phyloP scores from a whole-genome alignment of 2,888 invertebrate species.

The Yponomeuta evonymella region DNA sequence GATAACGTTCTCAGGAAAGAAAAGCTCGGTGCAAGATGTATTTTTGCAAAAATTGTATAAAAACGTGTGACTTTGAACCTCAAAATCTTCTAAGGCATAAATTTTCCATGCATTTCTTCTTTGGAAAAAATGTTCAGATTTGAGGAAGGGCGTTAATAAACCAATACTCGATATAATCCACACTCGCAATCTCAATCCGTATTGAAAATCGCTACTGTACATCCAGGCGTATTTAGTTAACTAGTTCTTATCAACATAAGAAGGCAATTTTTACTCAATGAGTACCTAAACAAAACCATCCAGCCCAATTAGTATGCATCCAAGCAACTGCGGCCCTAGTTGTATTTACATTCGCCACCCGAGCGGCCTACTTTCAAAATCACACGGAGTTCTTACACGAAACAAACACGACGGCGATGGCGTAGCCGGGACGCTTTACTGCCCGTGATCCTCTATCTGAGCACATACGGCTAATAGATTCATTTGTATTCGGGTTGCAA shows the following conservation, averaged over 20 bases:
- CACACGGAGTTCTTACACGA: slow-evolving; percentile 42
- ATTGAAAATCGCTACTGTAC: no score
- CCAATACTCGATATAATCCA: no score
- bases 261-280: background rate
- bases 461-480: slow-evolving; percentile 68
- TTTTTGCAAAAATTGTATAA: no score
- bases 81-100: no score
- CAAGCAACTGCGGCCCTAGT: background rate
- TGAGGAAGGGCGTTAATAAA: no score
- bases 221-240: background rate
- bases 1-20: no score
- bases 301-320: background rate
- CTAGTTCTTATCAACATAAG: background rate
- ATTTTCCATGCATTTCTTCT: no score
- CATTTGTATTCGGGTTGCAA: slow-evolving; percentile 73
- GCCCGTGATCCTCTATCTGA: slow-evolving; percentile 56
- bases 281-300: background rate
- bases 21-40: no score
- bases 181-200: no score
- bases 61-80: no score
- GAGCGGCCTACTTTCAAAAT: slow-evolving; percentile 27
- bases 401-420: slow-evolving; percentile 32
- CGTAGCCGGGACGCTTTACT: slow-evolving; percentile 41
- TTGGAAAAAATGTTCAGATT: no score
- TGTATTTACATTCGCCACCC: background rate